Percentiles rank a stretch among this genome's conserved stretches.
Conservation (phyloP, 2,797 vertebrate species). For the Oreortyx pictus region DNA sequence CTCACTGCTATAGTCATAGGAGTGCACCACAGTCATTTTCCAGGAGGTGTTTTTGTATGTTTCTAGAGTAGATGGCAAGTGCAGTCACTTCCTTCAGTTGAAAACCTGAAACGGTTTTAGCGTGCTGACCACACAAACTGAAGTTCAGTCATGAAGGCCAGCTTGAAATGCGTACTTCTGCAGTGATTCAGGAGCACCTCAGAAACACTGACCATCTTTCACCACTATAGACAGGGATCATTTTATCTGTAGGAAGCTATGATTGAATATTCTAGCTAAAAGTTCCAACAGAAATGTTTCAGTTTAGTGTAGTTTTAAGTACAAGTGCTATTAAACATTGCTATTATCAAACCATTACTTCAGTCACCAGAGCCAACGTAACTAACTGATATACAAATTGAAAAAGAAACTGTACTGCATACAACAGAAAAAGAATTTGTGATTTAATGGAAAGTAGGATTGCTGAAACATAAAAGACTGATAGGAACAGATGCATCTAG, state of each 20-base stretch:
- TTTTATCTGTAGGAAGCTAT: background rate
- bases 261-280: background rate
- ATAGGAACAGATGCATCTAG: background rate
- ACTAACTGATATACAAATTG: background rate
- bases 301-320: background rate
- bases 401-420: background rate
- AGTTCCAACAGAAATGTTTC: background rate
- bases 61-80: background rate
- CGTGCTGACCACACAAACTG: background rate
- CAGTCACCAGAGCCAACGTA: background rate
- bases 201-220: background rate
- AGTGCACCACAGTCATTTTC: background rate
- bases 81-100: background rate
- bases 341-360: background rate
- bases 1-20: background rate
- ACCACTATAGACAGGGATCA: too few relatives aligned
- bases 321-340: background rate
- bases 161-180: background rate
- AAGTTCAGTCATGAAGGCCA: background rate
- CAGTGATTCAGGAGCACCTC: background rate
- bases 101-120: background rate
- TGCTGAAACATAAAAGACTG: background rate
- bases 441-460: background rate
- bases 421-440: background rate
- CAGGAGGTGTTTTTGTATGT: background rate